phyloP scores from a whole-genome alignment of 2,888 invertebrate species.

The Meiosimyza decipiens region DNA sequence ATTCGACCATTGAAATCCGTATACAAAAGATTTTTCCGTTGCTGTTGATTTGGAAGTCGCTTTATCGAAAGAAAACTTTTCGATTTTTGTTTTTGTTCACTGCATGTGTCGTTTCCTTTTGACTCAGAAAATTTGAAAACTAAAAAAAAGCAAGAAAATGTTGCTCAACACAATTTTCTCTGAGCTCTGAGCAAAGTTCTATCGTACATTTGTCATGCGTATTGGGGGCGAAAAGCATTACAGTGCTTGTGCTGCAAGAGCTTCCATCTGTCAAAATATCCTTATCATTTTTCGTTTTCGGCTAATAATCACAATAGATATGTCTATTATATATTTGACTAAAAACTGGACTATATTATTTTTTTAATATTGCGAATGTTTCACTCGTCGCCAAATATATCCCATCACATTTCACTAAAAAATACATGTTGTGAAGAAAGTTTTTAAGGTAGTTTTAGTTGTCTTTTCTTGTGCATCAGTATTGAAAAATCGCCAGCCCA shows the following conservation, averaged over 20 bases:
- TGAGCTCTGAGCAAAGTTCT: constrained; percentile 29
- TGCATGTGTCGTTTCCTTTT: not conserved
- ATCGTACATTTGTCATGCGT: constrained; percentile 20
- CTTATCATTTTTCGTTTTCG: too few species aligned
- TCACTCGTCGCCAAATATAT: too few species aligned
- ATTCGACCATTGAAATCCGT: constrained; percentile 46
- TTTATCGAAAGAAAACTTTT: constrained; percentile 39
- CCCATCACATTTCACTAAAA: too few species aligned
- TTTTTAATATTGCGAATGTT: too few species aligned
- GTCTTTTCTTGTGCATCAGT: too few species aligned
- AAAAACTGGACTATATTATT: too few species aligned
- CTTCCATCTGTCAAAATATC: too few species aligned
- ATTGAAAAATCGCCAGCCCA: too few species aligned
- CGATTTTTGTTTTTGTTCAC: not conserved
- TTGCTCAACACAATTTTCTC: constrained; percentile 30
- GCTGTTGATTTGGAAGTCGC: constrained; percentile 47
- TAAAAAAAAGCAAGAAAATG: not conserved
- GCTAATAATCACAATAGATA: too few species aligned
- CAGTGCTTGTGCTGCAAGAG: not conserved
- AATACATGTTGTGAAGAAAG: too few species aligned
- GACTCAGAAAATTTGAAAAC: constrained; percentile 18
- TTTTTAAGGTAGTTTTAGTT: too few species aligned
- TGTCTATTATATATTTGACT: too few species aligned
- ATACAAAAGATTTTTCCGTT: constrained; percentile 49
- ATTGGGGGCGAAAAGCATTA: not conserved